phyloP scores from a whole-genome alignment of 53 echinoderm and acorn worm genomes.

The Zoroaster sp. region DNA sequence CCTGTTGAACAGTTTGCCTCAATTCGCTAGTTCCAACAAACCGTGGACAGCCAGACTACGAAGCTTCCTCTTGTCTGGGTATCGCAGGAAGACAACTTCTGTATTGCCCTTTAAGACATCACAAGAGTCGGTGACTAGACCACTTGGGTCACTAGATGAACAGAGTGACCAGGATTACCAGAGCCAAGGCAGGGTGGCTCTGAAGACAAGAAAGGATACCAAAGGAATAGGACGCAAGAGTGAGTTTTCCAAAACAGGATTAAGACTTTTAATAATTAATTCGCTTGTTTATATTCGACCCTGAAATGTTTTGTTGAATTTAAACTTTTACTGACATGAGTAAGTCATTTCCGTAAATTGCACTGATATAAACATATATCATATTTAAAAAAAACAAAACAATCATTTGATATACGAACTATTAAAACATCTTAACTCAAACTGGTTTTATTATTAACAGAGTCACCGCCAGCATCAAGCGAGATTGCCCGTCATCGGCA shows the following conservation, averaged over 20 bases:
- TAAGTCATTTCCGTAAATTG: no score
- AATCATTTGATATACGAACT: no score
- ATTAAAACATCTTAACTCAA: no score
- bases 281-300: no score
- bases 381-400: no score
- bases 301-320: no score
- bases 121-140: not conserved
- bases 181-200: not conserved
- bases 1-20: no score
- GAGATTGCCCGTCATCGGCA: not conserved
- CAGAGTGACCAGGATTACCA: not conserved
- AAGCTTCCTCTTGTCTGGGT: not conserved
- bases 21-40: not conserved
- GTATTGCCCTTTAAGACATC: not conserved
- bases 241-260: not conserved
- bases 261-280: not conserved
- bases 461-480: not conserved
- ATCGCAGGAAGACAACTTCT: not conserved
- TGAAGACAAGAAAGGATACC: not conserved
- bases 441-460: no score
- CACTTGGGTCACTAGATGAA: not conserved
- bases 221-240: not conserved
- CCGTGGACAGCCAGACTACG: slow-evolving; percentile 3
- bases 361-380: no score
- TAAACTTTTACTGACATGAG: no score